A percentile compares a stretch with the other conserved stretches of the same genome.
These are phyloP conservation scores for Carposina sasakii DNA, from an alignment of 1,140 invertebrate genomes.

Conservation along the genomic window DNA sequence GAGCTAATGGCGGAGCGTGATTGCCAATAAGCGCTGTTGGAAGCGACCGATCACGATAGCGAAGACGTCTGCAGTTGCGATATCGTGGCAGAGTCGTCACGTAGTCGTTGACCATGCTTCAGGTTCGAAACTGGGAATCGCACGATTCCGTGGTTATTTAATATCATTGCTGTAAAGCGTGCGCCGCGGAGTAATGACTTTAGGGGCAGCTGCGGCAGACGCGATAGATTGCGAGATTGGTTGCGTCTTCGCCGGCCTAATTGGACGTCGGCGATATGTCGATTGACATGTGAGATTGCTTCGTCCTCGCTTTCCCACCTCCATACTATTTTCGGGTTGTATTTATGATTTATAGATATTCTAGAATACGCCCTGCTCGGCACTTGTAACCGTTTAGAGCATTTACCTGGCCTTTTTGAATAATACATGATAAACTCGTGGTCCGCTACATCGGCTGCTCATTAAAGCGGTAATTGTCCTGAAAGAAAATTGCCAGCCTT, in stretches of 20 bases:
- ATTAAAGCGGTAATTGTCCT: constrained; percentile 17
- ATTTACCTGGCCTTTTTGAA: too few relatives aligned
- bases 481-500: constrained; percentile 15
- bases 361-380: too few relatives aligned
- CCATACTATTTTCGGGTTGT: too few relatives aligned
- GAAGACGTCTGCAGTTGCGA: constrained; percentile 17
- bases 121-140: background rate
- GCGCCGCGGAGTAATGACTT: too few relatives aligned
- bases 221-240: constrained; percentile 14
- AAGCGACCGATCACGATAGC: constrained; percentile 37
- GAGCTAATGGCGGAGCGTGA: constrained; percentile 47
- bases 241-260: constrained; percentile 20
- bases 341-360: too few relatives aligned
- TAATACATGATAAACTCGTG: too few relatives aligned
- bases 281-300: constrained; percentile 17
- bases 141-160: constrained; percentile 20
- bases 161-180: constrained; percentile 19
- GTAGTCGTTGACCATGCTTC: constrained; percentile 15
- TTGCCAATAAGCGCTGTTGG: constrained; percentile 39
- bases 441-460: too few relatives aligned
- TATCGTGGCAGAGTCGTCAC: constrained; percentile 28
- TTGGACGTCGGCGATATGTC: constrained; percentile 23
- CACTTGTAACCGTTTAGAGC: too few relatives aligned
- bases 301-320: background rate
- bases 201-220: background rate